Evolutionary conservation across 1,140 invertebrate species (phyloP), one percentile per base, ranked within the genome.

Genomic region (Anoplolepis gracilipes): DNA sequence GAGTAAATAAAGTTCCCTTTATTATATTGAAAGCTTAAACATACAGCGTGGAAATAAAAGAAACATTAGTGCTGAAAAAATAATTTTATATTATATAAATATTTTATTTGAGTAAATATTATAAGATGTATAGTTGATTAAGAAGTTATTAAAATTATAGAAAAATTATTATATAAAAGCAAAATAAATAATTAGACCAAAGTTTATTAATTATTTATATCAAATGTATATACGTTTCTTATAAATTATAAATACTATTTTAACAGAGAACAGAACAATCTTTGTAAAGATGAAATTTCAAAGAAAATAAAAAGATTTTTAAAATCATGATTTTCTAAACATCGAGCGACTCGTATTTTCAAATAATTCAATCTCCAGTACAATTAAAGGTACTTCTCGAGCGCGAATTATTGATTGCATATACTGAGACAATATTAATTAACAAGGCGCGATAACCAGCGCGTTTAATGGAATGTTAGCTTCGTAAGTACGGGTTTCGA

Each of bases 391-490:
- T 13, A 39, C 2, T 36, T 2, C 0, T 11, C 30, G n/a, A n/a
- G n/a, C n/a, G 16, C 39, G 30, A 69, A 6, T 46, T 28, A 70
- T 39, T 13, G 25, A 79, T 59, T 81, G 59, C 55, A 70, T 42
- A 57, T 53, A 72, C 11, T 36, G 30, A 25, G 30, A 30, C 78
- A 8, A 82, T n/a, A n/a, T 46, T 57, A 59, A 82, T 65, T 36
- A 62, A 72, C 53, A n/a, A 62, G 2, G 39, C 8, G 39, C 11
- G n/a, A 11, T 57, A 73, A 70, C 25, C 62, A 65, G 84, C 61
- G 39, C 65, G 79, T 90, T 92, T 90, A 91, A 92, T 88, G 85
- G 87, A 90, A 90, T 87, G 89, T 87, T 88, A 84, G 72, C 61
- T 42, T 28, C 62, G 69, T 84, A 88, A 91, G 88, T 85, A 87